These are phyloP conservation scores for Sarcophilus harrisii DNA, from an alignment of 2,797 vertebrate species.

Conservation along the genomic window DNA sequence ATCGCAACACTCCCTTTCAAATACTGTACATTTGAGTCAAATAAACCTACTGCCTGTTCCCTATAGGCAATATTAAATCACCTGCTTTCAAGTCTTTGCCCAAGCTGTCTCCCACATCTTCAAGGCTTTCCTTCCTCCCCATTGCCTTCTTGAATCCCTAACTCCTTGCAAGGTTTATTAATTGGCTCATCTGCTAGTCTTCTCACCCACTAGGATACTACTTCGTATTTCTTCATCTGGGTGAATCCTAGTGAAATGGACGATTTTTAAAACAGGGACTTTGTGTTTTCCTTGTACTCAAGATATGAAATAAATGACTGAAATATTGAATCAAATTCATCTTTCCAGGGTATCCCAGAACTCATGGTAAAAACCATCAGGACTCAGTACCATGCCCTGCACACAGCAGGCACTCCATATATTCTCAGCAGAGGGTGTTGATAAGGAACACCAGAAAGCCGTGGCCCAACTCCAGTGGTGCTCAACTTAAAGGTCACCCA, in stretches of 20 bases:
- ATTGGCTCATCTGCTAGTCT: background rate
- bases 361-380: background rate
- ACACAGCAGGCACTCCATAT: constrained; percentile 14
- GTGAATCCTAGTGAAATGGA: constrained; percentile 10
- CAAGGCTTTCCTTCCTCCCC: background rate
- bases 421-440: background rate
- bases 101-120: background rate
- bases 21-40: constrained; percentile 12
- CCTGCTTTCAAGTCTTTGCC: constrained; percentile 7
- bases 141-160: constrained; percentile 13
- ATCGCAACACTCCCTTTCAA: background rate
- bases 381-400: background rate
- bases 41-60: background rate
- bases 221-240: background rate
- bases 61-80: background rate
- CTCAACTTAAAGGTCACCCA: background rate
- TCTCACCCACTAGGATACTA: constrained; percentile 7
- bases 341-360: background rate
- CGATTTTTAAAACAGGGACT: background rate
- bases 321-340: background rate
- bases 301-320: background rate
- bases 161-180: background rate
- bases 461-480: background rate
- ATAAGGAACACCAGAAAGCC: background rate
- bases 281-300: background rate